phyloP scores from a whole-genome alignment of 2,113 vertebrate genomes.

The Callospermophilus lateralis region DNA sequence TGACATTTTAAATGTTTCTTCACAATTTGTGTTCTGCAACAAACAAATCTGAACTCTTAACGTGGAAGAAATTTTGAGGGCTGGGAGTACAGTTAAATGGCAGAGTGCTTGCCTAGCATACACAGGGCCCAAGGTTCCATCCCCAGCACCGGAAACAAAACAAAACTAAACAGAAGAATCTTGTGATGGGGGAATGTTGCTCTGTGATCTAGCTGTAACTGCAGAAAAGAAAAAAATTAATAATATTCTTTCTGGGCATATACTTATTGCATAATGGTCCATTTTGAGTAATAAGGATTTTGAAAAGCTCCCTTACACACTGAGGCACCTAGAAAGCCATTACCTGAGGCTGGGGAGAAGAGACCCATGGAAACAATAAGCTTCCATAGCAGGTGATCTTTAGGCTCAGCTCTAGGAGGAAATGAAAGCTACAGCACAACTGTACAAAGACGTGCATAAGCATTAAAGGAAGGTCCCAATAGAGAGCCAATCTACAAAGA shows the following conservation, averaged over 20 bases:
- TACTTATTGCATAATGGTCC: neutral
- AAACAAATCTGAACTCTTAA: neutral
- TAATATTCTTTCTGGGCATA: neutral
- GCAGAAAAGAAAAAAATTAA: neutral
- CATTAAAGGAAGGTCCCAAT: neutral
- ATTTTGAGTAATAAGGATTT: neutral
- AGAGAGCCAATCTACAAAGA: slow-evolving; percentile 1
- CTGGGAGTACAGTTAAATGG: too few species aligned
- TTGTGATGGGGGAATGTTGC: too few species aligned
- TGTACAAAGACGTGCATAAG: neutral
- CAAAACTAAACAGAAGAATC: too few species aligned
- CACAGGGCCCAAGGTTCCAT: neutral
- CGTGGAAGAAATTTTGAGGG: neutral
- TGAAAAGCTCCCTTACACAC: neutral
- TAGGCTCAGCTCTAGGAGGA: neutral
- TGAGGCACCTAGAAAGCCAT: neutral
- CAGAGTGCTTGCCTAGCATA: neutral
- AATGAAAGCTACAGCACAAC: neutral
- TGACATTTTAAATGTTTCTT: slow-evolving; percentile 13
- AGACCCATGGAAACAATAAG: neutral
- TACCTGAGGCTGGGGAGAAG: neutral
- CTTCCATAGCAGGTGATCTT: neutral
- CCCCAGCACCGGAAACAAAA: neutral
- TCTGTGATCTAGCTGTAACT: too few species aligned
- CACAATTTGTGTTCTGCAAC: slow-evolving; percentile 23